Base-by-base conservation (phyloP, 2,797 vertebrate species). In the Novumbra hubbsi region DNA sequence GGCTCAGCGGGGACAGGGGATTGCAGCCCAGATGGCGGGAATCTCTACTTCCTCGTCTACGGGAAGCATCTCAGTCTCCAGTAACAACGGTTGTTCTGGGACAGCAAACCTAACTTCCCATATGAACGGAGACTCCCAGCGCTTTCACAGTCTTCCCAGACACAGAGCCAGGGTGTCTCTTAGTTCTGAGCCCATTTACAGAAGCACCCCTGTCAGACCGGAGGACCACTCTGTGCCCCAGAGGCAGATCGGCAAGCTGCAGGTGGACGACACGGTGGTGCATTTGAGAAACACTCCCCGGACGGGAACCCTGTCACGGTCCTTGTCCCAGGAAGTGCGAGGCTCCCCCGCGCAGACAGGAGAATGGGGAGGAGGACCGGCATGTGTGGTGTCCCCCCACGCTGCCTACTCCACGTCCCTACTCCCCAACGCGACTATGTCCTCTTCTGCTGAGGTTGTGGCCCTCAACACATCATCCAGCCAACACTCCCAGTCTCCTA, bases 141-240 rank as follows among this genome's bases (percentile, higher is more conserved):
- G 95, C 49, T 99, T 97, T 85, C 96, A 96, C 82, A 99, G 98
- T 79, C 93, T 99, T 76, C 98, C 98, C 5, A 94, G 97, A 4
- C 87, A 89, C 16, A 96, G 95, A 0, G 94, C 90, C 0, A 92
- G 96, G 76, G 95, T 95, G 17, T 94, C 92, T 57, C 76, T 97
- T 41, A 96, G 95, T 30, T 87, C 93, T 16, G 94, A 96, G 55
- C 94, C 95, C 66, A 84, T 95, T 68, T 92, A 90, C 27, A 91
- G 92, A 76, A 93, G 92, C 76, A 84, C 90, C 21, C 91, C 90
- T 8, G 89, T 87, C 78, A 93, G 92, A 76, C 74, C 87, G 1
- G 95, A 96, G 72, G 92, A 93, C n/a, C 83, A 76, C 9, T 11
- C 79, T 0, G 78, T 85, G 48, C 78, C 85, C 16, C 87, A 83